Conservation (phyloP, 2,113 vertebrate genomes). For the Peucedramus taeniatus region DNA sequence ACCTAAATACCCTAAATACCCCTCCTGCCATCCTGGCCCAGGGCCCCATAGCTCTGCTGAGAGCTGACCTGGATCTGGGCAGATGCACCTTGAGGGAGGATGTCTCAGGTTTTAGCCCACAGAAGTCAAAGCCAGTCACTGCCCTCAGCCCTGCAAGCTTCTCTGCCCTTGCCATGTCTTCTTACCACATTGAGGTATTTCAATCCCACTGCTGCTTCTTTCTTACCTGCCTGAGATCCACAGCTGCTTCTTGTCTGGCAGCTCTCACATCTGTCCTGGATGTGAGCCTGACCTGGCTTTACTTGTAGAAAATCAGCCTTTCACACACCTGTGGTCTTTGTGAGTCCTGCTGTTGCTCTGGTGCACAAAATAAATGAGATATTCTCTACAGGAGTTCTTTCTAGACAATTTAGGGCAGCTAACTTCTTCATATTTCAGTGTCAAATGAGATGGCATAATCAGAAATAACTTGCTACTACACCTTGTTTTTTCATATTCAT, state of each 20-base stretch:
- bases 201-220: not conserved
- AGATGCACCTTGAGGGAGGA: not conserved
- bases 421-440: not conserved
- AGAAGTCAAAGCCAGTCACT: fast-evolving
- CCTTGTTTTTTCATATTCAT: not conserved
- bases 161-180: not conserved
- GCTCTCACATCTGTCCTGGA: not conserved
- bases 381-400: not conserved
- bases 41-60: not conserved
- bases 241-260: not conserved
- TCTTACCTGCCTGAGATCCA: not conserved
- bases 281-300: not conserved
- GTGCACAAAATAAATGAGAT: not conserved
- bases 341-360: not conserved
- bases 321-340: not conserved
- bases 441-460: not conserved
- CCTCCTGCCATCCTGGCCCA: not conserved
- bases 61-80: not conserved
- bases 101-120: too few species aligned
- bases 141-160: not conserved
- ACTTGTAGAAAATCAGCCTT: not conserved
- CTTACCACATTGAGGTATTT: not conserved
- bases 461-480: not conserved
- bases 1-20: not conserved
- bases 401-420: not conserved